phyloP scores from a whole-genome alignment of 2,797 vertebrate genomes.

The Lutjanus argentimaculatus region DNA sequence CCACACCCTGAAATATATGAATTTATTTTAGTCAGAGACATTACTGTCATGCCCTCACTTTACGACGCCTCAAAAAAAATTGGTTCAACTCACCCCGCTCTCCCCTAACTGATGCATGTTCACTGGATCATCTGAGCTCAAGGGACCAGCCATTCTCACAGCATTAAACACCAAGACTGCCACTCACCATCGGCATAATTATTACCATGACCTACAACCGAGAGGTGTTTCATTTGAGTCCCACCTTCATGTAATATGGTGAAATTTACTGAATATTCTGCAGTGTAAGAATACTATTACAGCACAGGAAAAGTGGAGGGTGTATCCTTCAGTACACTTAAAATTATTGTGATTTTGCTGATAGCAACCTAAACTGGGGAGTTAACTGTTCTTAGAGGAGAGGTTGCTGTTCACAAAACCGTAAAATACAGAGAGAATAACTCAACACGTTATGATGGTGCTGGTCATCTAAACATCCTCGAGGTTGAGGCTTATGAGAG shows the following conservation, averaged over 20 bases:
- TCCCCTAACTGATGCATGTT: not conserved
- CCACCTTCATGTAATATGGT: constrained; percentile 7
- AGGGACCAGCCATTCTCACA: not conserved
- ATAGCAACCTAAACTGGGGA: constrained; percentile 18
- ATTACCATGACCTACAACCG: constrained; percentile 16
- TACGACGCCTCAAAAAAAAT: no score
- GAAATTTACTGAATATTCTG: constrained; percentile 11
- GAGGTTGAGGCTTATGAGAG: constrained; percentile 58
- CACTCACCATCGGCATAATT: constrained; percentile 9
- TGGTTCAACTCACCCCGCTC: no score
- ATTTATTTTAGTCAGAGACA: no score
- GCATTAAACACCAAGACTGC: constrained; percentile 3
- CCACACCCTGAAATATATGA: no score
- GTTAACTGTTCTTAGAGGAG: constrained; percentile 35
- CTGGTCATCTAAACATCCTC: constrained; percentile 79
- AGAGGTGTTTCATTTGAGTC: constrained; percentile 48
- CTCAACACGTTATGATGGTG: constrained; percentile 66
- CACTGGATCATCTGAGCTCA: not conserved
- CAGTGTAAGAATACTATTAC: not conserved
- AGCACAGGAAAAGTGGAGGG: constrained; percentile 18
- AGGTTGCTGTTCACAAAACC: constrained; percentile 62
- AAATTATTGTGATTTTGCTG: constrained; percentile 44
- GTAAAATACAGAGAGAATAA: constrained; percentile 66
- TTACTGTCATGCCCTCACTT: no score
- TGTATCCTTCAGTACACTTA: constrained; percentile 11